Conservation (phyloP, 2,797 vertebrate species). For the Nannoperca australis region DNA sequence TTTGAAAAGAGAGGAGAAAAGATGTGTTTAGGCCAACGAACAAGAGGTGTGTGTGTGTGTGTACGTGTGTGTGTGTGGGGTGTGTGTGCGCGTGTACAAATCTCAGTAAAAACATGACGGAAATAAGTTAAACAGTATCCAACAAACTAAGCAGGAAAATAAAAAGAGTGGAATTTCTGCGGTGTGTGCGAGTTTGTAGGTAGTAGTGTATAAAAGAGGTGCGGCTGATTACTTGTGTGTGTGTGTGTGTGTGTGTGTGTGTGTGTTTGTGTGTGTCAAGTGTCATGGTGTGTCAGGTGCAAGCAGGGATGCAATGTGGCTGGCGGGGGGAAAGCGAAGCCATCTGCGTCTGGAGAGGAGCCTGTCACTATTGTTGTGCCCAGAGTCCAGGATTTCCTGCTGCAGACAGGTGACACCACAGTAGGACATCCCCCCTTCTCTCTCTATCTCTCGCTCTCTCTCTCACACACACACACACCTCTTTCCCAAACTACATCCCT, state of each 20-base stretch:
- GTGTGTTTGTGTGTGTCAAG: conserved; percentile 64
- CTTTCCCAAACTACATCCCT: conserved; percentile 44
- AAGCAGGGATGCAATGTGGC: conserved; percentile 84
- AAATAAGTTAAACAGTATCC: conserved; percentile 52
- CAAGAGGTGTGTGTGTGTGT: conserved; percentile 60
- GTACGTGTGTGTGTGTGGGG: conserved; percentile 43
- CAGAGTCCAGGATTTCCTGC: conserved; percentile 82
- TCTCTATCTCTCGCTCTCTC: conserved; percentile 28
- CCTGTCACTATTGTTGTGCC: conserved; percentile 92
- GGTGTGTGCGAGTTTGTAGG: neutral
- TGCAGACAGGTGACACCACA: conserved; percentile 88
- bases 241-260: conserved; percentile 52
- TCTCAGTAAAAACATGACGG: conserved; percentile 38
- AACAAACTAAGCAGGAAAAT: conserved; percentile 30
- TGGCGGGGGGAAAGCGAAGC: conserved; percentile 88
- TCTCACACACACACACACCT: conserved; percentile 11
- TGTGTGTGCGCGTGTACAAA: conserved; percentile 15
- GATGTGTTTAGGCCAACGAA: conserved; percentile 73
- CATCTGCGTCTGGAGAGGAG: conserved; percentile 91
- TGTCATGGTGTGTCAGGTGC: conserved; percentile 76
- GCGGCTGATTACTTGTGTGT: conserved; percentile 54
- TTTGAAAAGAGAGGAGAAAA: conserved; percentile 80
- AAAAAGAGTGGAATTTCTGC: conserved; percentile 17
- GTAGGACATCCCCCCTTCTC: conserved; percentile 77
- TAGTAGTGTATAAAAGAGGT: conserved; percentile 33